Evolutionary conservation across 2,113 vertebrate species (phyloP), one percentile per base, ranked within the genome.

Genomic region (Ageneiosus marmoratus): DNA sequence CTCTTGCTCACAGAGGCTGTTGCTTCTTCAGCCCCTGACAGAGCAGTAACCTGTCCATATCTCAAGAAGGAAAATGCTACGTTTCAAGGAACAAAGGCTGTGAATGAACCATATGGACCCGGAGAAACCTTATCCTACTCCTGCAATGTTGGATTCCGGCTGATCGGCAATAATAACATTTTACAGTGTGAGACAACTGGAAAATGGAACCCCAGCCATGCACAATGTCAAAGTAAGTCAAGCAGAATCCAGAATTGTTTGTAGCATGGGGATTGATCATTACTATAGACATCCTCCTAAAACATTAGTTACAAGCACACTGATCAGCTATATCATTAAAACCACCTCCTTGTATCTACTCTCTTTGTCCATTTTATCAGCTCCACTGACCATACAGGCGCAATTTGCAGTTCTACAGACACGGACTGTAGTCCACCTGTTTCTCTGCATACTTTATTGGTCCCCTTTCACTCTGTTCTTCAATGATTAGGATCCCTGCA

Each of bases 91-190:
- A 32, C 50, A 8, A 78, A 77, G 15, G 27, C 7, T 8, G 13
- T 41, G 37, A 41, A 41, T 41, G 37, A 41, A 41, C 37, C 3
- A 2, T 83, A 83, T 27, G n/a, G 7, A 10, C 51, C 51, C 1
- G 63, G 82, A 69, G 82, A 83, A 13, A 46, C 37, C 20, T 29
- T 83, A 22, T 16, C 53, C 5, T 60, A 58, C 82, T 50, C 63
- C 27, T 83, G 82, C 10, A 34, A 58, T n/a, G 34, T 12, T 2
- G 82, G 82, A 11, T 69, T 58, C 63, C 62, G 13, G 11, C 53
- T 32, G 27, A 13, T 10, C 10, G 63, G 63, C 6, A 37, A 5
- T 32, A 27, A 0, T 41, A 37, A 16, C 46, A 3, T 20, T 5
- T 15, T 69, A 18, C 11, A 4, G 18, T 83, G 82, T 60, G 48